A percentile compares a stretch with the other conserved stretches of the same genome.
Evolutionary conservation across 2,797 vertebrate genomes (phyloP).

Genomic region (Anas flavirostris): DNA sequence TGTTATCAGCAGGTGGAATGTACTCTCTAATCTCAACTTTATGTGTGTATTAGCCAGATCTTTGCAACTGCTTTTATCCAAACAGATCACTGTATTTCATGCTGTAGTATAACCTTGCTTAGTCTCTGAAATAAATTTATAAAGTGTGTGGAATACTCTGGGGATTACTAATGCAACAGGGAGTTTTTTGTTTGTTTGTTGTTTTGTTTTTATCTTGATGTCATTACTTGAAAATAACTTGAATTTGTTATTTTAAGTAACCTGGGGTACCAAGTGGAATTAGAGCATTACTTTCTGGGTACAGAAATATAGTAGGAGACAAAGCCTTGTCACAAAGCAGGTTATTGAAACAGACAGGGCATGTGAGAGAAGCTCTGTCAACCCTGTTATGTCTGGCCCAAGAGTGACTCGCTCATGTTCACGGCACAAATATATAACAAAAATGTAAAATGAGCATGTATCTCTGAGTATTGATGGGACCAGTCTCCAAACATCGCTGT

Average conservation of each 20-base stretch:
- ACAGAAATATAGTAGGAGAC: background rate
- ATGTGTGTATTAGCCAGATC: background rate
- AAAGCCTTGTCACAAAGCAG: background rate
- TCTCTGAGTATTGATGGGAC: background rate
- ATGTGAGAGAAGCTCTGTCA: background rate
- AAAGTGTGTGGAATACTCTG: background rate
- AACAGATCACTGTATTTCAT: background rate
- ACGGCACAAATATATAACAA: background rate
- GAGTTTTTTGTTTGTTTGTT: background rate
- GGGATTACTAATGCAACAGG: background rate
- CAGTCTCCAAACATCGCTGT: background rate
- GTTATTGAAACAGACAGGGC: background rate
- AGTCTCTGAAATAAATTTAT: slow-evolving; percentile 27
- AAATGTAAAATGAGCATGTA: background rate
- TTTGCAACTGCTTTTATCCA: background rate
- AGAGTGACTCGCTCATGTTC: background rate
- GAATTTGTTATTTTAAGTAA: background rate
- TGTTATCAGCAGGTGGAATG: background rate
- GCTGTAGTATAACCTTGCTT: background rate
- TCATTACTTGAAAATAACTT: background rate
- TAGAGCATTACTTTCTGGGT: background rate
- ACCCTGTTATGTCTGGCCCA: background rate
- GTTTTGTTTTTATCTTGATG: background rate
- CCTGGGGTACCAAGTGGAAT: background rate
- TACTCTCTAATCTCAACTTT: background rate